A percentile compares a stretch with the other conserved stretches of the same genome.
These are phyloP conservation scores for Diabrotica undecimpunctata DNA, from an alignment of 1,140 invertebrate species.

Conservation along the genomic window DNA sequence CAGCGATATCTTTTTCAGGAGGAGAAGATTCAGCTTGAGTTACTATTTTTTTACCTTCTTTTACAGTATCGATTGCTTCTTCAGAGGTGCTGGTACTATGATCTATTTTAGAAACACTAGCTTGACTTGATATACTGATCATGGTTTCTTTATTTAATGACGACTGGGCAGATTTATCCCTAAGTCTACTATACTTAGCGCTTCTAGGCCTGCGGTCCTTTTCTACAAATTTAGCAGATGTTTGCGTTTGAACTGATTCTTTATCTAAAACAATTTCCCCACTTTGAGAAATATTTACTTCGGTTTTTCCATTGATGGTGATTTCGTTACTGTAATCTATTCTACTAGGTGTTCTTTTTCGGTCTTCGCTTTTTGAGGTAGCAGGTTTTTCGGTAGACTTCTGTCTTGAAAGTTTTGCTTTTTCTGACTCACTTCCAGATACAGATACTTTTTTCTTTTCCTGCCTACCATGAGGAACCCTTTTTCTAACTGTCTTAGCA, in stretches of 20 bases:
- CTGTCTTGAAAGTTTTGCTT: constrained; percentile 16
- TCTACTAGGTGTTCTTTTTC: constrained; percentile 23
- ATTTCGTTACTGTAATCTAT: constrained; percentile 39
- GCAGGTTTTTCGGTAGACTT: constrained; percentile 18
- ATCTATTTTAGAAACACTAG: constrained; percentile 7
- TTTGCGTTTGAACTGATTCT: constrained; percentile 18
- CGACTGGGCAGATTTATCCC: constrained; percentile 18
- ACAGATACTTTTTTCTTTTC: constrained; percentile 25
- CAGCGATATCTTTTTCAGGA: constrained; percentile 17
- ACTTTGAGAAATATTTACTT: constrained; percentile 38
- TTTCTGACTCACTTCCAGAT: constrained; percentile 31
- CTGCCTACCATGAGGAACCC: constrained; percentile 27
- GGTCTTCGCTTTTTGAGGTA: constrained; percentile 16
- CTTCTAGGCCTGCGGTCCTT: constrained; percentile 37
- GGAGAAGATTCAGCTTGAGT: constrained; percentile 5
- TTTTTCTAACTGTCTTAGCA: constrained; percentile 31
- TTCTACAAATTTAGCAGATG: constrained; percentile 24
- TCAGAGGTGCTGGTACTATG: constrained; percentile 31
- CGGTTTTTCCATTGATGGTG: constrained; percentile 38
- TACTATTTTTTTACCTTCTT: constrained; percentile 23
- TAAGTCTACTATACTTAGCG: constrained; percentile 33
- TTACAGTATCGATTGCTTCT: constrained; percentile 27
- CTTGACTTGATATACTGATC: constrained; percentile 1
- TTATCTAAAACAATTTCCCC: constrained; percentile 29
- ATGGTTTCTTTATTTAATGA: constrained; percentile 11